Evolutionary conservation across 2,888 invertebrate genomes (phyloP).

Genomic region (Hoplodrina blanda): DNA sequence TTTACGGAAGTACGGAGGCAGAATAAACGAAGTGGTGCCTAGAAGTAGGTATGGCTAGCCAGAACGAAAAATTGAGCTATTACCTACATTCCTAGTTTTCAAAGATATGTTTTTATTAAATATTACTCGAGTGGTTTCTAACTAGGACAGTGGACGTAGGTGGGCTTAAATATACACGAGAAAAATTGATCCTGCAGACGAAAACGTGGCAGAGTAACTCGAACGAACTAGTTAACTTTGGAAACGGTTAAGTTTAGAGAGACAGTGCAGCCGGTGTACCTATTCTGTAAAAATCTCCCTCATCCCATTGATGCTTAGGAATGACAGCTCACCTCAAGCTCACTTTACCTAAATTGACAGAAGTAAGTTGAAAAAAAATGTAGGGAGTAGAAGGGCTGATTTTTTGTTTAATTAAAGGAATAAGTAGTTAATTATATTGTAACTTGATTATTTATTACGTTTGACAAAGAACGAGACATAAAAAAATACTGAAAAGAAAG

Average conservation of each 20-base stretch:
- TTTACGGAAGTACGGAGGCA: neutral
- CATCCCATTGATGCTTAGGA: no score
- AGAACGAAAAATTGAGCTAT: slow-evolving; percentile 15
- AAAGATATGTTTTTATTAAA: slow-evolving; percentile 38
- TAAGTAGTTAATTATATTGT: neutral
- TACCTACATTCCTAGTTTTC: slow-evolving; percentile 6
- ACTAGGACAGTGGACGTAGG: slow-evolving; percentile 40
- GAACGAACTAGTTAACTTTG: slow-evolving; percentile 23
- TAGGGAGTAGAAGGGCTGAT: neutral
- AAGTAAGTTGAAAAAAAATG: neutral
- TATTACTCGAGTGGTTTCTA: slow-evolving; percentile 19
- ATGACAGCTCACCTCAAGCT: neutral
- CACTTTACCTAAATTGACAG: neutral
- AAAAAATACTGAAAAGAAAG: no score
- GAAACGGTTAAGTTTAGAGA: slow-evolving; percentile 9
- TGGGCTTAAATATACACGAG: slow-evolving; percentile 49
- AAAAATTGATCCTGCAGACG: slow-evolving; percentile 45
- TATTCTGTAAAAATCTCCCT: neutral
- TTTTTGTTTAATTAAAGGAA: neutral
- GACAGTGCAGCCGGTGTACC: neutral
- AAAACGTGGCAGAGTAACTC: slow-evolving; percentile 22
- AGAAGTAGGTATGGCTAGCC: neutral
- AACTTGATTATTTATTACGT: neutral
- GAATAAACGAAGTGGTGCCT: neutral
- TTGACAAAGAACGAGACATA: neutral